phyloP scores from a whole-genome alignment of 2,797 vertebrate species.

The Myotis planiceps region DNA sequence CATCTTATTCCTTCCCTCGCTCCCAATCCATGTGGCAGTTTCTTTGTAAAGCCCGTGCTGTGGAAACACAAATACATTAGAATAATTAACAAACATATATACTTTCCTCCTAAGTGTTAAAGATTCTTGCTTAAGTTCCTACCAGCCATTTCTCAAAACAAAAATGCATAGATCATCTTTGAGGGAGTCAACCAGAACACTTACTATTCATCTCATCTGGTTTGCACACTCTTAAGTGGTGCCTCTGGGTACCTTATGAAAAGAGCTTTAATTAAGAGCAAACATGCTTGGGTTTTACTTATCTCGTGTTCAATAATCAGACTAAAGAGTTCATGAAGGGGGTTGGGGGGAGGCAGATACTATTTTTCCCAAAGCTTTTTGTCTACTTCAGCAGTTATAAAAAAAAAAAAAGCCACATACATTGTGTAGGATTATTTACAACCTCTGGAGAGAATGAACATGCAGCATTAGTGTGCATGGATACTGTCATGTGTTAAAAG shows the following conservation, averaged over 20 bases:
- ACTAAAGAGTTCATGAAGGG: slow-evolving; percentile 58
- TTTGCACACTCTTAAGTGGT: slow-evolving; percentile 50
- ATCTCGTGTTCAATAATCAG: slow-evolving; percentile 64
- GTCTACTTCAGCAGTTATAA: slow-evolving; percentile 62
- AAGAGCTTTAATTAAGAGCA: slow-evolving; percentile 73
- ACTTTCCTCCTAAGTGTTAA: slow-evolving; percentile 28
- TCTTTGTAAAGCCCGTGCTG: neutral
- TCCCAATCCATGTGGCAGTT: neutral
- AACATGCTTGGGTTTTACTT: slow-evolving; percentile 57
- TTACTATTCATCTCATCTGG: slow-evolving; percentile 66
- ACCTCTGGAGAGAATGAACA: slow-evolving; percentile 59
- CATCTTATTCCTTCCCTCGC: neutral
- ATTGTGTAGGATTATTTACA: slow-evolving; percentile 64
- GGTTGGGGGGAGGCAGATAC: neutral
- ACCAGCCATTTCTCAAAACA: slow-evolving; percentile 59
- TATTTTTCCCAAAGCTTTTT: slow-evolving; percentile 20
- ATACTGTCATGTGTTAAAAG: slow-evolving; percentile 67
- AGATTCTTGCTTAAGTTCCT: slow-evolving; percentile 21
- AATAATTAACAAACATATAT: neutral
- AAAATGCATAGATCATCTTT: slow-evolving; percentile 67
- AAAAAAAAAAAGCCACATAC: slow-evolving; percentile 18
- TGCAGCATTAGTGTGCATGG: slow-evolving; percentile 13
- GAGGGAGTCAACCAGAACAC: neutral
- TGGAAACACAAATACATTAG: neutral
- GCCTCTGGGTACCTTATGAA: slow-evolving; percentile 57